Evolutionary conservation across 2,888 invertebrate genomes (phyloP).

Genomic region (Ichneumoninae sp.): DNA sequence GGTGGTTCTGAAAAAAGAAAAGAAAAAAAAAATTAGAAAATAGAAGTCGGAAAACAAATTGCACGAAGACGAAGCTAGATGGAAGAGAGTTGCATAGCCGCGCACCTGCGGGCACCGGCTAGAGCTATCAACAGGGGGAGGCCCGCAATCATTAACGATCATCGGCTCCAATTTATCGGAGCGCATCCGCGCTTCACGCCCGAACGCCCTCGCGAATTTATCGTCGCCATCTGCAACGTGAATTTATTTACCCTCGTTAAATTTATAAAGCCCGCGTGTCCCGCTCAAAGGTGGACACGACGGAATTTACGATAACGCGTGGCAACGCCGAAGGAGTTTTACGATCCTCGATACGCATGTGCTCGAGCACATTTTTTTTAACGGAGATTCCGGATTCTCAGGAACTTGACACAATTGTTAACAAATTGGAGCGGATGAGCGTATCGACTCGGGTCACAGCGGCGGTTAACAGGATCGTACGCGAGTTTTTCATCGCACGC

Average conservation of each 20-base stretch:
- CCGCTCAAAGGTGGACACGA: constrained; percentile 9
- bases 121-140: constrained; percentile 22
- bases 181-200: constrained; percentile 56
- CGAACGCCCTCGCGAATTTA: constrained; percentile 53
- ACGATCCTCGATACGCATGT: neutral
- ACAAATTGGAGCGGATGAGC: constrained; percentile 4
- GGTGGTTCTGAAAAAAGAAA: neutral
- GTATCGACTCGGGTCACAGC: neutral
- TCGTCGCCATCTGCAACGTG: constrained; percentile 14
- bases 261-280: constrained; percentile 1
- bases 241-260: constrained; percentile 52
- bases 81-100: constrained; percentile 1
- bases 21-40: neutral
- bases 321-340: constrained; percentile 5
- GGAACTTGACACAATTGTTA: constrained; percentile 33
- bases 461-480: neutral
- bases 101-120: constrained; percentile 5
- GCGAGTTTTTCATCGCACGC: constrained; percentile 2
- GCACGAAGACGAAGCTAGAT: constrained; percentile 1
- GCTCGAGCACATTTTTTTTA: neutral
- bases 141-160: constrained; percentile 51
- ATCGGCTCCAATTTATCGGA: constrained; percentile 61
- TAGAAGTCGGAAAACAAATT: neutral
- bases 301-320: constrained; percentile 10
- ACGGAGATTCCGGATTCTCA: constrained; percentile 25